Conservation (phyloP, 23 tunicate species). For the Trididemnum nubilum region DNA sequence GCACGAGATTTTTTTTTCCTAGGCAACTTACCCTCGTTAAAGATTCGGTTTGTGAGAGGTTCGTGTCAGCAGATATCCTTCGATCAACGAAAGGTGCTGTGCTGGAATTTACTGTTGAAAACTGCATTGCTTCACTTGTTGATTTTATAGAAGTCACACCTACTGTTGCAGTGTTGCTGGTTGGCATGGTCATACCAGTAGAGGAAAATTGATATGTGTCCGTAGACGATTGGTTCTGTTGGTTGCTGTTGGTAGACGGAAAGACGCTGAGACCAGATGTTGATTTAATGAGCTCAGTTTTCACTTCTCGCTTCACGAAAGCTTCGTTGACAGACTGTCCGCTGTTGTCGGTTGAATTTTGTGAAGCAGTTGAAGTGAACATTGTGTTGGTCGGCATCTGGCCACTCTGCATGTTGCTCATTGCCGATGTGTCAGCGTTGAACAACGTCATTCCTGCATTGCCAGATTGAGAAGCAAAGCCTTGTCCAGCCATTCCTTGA, state of each 20-base stretch:
- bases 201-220: neutral
- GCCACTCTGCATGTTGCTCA: neutral
- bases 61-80: neutral
- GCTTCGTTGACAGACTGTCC: neutral
- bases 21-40: neutral
- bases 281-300: neutral
- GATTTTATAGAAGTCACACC: neutral
- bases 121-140: neutral
- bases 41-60: neutral
- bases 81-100: neutral
- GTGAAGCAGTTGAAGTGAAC: neutral
- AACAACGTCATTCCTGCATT: neutral
- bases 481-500: neutral
- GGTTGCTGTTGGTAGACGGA: neutral
- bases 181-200: neutral
- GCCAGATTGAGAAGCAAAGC: neutral
- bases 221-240: conserved; percentile 4
- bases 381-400: neutral
- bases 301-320: conserved; percentile 9
- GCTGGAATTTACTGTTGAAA: neutral
- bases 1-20: too few relatives aligned
- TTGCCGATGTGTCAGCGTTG: neutral
- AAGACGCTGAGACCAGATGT: neutral
- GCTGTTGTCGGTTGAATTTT: neutral
- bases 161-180: neutral